Conservation (phyloP, 2,797 vertebrate genomes). For the Sebastes umbrosus region DNA sequence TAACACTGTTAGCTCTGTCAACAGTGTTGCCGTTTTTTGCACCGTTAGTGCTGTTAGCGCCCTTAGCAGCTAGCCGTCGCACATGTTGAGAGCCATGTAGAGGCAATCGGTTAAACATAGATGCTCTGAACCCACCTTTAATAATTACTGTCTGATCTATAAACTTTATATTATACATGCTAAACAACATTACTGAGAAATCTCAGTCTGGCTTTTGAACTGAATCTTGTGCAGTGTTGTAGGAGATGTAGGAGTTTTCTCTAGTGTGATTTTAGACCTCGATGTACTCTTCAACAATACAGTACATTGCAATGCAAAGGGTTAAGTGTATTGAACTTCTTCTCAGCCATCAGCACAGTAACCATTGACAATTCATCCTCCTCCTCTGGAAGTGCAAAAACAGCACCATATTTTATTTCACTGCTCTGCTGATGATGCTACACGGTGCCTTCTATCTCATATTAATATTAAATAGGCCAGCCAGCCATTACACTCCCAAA, state of each 20-base stretch:
- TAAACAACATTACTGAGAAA: neutral
- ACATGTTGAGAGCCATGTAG: too few relatives aligned
- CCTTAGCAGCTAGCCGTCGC: too few relatives aligned
- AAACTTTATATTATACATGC: neutral
- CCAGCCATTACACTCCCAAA: constrained; percentile 1
- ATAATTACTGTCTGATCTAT: neutral
- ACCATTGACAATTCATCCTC: neutral
- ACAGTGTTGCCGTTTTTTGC: too few relatives aligned
- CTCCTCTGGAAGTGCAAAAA: neutral
- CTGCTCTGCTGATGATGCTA: neutral
- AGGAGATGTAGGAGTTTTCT: neutral
- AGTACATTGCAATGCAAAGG: neutral
- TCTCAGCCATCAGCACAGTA: neutral
- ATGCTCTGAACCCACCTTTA: neutral
- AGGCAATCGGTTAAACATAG: too few relatives aligned
- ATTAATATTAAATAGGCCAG: constrained; percentile 21
- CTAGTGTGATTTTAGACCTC: neutral
- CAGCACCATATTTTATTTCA: constrained; percentile 10
- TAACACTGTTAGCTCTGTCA: too few relatives aligned
- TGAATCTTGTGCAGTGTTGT: neutral
- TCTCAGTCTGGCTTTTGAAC: neutral
- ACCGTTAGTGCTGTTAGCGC: too few relatives aligned
- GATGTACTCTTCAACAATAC: neutral
- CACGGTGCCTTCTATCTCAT: neutral
- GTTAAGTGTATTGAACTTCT: neutral